Evolutionary conservation across 1,140 invertebrate genomes (phyloP), one percentile per base, ranked within the genome.

Genomic region (Anastrepha obliqua): DNA sequence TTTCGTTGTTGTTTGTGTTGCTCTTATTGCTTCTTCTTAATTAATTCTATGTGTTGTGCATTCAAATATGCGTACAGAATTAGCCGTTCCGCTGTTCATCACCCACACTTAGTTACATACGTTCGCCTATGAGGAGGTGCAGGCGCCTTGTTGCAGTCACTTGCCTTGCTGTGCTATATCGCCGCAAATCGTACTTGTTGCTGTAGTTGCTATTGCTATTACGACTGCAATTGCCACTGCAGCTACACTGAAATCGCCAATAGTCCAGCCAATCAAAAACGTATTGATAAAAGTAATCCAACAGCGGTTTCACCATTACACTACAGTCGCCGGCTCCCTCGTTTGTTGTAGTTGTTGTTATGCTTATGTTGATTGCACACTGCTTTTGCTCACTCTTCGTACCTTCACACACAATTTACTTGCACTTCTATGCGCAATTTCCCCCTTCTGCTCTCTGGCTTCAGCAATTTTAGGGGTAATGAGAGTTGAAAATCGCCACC

Each of bases 181-280:
- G 74, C 74, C 15, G 20, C n/a, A 81, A 81, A 29, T 81, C 17
- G 47, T 55, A 20, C 13, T 29, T 55, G 74, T 81, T 51, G 74
- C 47, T 81, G 7, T 81, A 55, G 11, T 55, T 81, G 47, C 20
- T 81, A n/a, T 81, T 81, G 74, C 47, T 81, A 20, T 55, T 81
- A 2, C 47, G 47, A 20, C 47, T 81, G 47, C 74, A 55, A 81
- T 81, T 81, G 44, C 74, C 74, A n/a, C 74, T 81, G 74, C 60
- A 8, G 15, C 60, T 62, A 13, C 74, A 81, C 47, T 81, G 74
- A 81, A 81, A 81, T 58, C 74, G 74, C 74, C 74, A 81, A 81
- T 81, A 81, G 44, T 81, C 74, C 47, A 81, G 74, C 74, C 74
- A 81, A 20, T 81, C 74, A 11, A 81, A 81, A 81, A 81, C 74